Conservation (phyloP, 2,888 invertebrate species). For the Apotomis turbidana region DNA sequence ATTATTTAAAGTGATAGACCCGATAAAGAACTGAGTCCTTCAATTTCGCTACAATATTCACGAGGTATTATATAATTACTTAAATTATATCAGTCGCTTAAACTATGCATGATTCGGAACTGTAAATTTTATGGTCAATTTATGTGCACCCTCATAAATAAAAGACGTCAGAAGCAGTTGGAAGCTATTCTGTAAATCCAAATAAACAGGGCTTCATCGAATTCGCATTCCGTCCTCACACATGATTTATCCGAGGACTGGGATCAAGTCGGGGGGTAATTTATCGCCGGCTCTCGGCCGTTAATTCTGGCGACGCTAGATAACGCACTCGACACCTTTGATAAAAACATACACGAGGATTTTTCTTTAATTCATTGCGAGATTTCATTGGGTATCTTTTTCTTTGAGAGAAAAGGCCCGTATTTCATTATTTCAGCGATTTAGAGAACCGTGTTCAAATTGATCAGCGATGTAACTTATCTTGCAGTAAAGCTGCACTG, state of each 20-base stretch:
- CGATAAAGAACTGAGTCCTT: too few species aligned
- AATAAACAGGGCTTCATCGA: slow-evolving; percentile 66
- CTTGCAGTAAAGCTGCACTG: too few species aligned
- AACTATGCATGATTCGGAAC: slow-evolving; percentile 40
- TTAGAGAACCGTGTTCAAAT: too few species aligned
- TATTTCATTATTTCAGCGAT: too few species aligned
- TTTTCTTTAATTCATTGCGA: slow-evolving; percentile 13
- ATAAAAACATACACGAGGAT: slow-evolving; percentile 48
- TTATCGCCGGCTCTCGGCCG: slow-evolving; percentile 68
- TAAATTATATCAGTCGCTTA: slow-evolving; percentile 58
- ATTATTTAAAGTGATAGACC: too few species aligned
- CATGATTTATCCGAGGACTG: slow-evolving; percentile 76
- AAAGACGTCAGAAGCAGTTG: slow-evolving; percentile 51
- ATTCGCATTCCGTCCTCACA: slow-evolving; percentile 70
- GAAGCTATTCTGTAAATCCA: slow-evolving; percentile 50
- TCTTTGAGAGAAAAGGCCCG: neutral
- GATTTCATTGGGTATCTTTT: neutral
- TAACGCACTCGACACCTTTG: slow-evolving; percentile 66
- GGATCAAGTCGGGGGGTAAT: slow-evolving; percentile 73
- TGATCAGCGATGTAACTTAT: too few species aligned
- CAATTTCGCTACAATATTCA: slow-evolving; percentile 54
- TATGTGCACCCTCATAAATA: slow-evolving; percentile 49
- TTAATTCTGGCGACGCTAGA: slow-evolving; percentile 70
- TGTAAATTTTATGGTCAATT: neutral
- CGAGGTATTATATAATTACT: slow-evolving; percentile 54